Conservation (phyloP, 2,888 invertebrate genomes). For the Amphipoea oculea region DNA sequence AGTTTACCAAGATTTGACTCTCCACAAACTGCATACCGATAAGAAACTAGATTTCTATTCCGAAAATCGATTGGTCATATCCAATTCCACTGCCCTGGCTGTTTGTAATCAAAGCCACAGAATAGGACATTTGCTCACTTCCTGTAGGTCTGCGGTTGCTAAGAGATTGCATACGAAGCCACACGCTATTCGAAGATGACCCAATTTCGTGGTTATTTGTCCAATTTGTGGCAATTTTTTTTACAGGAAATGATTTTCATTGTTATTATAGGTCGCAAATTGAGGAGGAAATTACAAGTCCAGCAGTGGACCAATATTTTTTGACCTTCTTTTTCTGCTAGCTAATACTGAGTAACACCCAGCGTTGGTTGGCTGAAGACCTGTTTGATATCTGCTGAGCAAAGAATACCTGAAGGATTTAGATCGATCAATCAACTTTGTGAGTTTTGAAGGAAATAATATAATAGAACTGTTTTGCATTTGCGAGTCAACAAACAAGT, state of each 20-base stretch:
- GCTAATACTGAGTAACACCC: background rate
- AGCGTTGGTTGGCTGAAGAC: background rate
- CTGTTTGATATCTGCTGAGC: background rate
- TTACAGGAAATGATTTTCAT: background rate
- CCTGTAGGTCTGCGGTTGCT: slow-evolving; percentile 10
- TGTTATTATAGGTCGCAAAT: background rate
- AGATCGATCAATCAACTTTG: background rate
- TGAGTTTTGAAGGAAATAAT: background rate
- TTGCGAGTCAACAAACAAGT: background rate
- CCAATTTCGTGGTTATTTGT: background rate
- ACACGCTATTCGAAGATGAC: background rate
- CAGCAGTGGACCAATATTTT: background rate
- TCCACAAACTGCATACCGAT: background rate
- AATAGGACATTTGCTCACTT: slow-evolving; percentile 18
- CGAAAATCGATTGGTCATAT: slow-evolving; percentile 1
- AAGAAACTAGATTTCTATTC: background rate
- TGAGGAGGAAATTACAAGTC: background rate
- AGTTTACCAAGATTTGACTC: background rate
- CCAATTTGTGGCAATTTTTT: background rate
- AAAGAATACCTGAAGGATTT: background rate
- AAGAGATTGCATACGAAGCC: slow-evolving; percentile 2
- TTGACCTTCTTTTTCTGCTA: background rate
- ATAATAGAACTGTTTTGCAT: background rate
- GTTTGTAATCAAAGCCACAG: slow-evolving; percentile 24
- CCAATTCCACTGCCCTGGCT: background rate